Conservation (phyloP, 2,888 invertebrate species). For the Microctonus aethiopoides region DNA sequence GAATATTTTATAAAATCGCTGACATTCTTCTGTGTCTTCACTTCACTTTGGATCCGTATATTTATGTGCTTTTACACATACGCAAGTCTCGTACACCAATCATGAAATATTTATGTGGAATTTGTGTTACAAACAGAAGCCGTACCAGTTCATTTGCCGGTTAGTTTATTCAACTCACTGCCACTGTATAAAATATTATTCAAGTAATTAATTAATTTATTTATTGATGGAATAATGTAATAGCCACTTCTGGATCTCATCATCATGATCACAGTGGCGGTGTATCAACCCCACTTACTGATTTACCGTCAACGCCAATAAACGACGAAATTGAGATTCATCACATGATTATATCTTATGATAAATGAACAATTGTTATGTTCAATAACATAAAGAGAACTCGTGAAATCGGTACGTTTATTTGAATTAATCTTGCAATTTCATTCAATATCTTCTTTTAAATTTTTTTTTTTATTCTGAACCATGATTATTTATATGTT, state of each 20-base stretch:
- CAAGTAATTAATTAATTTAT: background rate
- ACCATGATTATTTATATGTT: background rate
- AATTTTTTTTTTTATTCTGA: background rate
- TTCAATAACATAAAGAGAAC: too few relatives aligned
- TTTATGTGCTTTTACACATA: conserved; percentile 80
- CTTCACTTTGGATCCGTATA: conserved; percentile 85
- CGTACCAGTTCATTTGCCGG: conserved; percentile 60
- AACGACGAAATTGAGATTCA: conserved; percentile 56
- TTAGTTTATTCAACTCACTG: conserved; percentile 26
- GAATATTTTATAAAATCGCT: conserved; percentile 71
- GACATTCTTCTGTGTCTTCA: conserved; percentile 83
- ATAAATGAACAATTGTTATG: too few relatives aligned
- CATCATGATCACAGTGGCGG: conserved; percentile 60
- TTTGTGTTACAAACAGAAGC: conserved; percentile 60
- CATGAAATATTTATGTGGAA: conserved; percentile 59
- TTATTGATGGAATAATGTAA: conserved; percentile 8
- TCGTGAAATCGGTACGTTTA: background rate
- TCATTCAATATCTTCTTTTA: background rate
- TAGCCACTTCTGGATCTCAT: conserved; percentile 54
- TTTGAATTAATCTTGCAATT: background rate
- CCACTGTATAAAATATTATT: background rate
- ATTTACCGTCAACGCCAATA: conserved; percentile 61
- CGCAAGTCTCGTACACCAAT: conserved; percentile 58
- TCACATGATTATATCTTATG: conserved; percentile 5
- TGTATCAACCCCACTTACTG: conserved; percentile 64